Conservation (phyloP, 2,113 vertebrate genomes). For the Eolophus roseicapilla region DNA sequence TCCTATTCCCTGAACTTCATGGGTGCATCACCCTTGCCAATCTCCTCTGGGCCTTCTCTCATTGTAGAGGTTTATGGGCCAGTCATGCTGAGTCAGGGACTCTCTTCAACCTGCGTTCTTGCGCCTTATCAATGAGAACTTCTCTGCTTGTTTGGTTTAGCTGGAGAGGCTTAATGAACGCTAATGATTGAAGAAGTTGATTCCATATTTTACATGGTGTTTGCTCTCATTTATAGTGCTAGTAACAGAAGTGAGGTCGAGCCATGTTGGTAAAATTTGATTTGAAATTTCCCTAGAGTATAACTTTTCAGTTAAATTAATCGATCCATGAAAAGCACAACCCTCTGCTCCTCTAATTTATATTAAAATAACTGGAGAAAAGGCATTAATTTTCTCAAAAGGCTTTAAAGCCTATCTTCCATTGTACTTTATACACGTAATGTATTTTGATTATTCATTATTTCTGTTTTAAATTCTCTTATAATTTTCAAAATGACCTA, state of each 20-base stretch:
- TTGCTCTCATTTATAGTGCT: background rate
- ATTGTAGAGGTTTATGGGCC: background rate
- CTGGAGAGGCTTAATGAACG: background rate
- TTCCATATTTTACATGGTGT: background rate
- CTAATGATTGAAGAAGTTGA: background rate
- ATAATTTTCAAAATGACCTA: background rate
- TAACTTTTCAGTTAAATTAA: background rate
- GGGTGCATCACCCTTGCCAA: no score
- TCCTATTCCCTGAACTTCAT: background rate
- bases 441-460: background rate
- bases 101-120: background rate
- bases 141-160: background rate
- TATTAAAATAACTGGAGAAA: background rate
- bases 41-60: background rate
- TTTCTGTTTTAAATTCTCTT: background rate
- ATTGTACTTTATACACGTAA: background rate
- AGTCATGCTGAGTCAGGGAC: background rate
- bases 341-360: background rate
- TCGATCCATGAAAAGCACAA: background rate
- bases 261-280: background rate
- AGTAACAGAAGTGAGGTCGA: background rate
- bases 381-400: background rate
- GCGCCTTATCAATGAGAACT: background rate
- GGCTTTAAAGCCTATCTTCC: background rate
- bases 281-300: background rate